Conservation (phyloP, 1,140 invertebrate species). For the Acromyrmex heyeri region DNA sequence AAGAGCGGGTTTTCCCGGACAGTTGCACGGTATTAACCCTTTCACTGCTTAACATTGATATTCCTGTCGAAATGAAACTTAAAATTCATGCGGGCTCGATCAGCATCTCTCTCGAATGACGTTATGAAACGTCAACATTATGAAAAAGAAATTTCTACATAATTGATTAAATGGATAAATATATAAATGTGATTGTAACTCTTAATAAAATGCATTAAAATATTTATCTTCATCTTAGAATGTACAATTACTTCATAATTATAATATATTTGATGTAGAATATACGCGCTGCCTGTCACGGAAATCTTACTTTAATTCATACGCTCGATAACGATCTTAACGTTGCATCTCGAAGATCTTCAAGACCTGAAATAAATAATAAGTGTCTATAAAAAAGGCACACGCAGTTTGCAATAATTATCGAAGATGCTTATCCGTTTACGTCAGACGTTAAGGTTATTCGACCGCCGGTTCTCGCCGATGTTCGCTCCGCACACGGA, state of each 20-base stretch:
- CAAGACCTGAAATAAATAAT: not conserved
- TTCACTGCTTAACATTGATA: conserved; percentile 2
- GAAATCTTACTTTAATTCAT: conserved; percentile 16
- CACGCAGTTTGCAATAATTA: not conserved
- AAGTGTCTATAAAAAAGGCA: not conserved
- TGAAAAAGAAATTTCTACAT: not conserved
- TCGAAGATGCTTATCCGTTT: conserved; percentile 1
- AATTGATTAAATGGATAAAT: not conserved
- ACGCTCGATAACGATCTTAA: not conserved
- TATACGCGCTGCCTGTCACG: not conserved
- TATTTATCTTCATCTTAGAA: not conserved
- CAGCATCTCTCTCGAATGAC: not conserved
- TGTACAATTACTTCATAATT: not conserved
- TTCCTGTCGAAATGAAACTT: too few relatives aligned
- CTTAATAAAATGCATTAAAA: not conserved
- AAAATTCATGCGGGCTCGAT: not conserved
- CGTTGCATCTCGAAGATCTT: not conserved
- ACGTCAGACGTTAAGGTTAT: conserved; percentile 49
- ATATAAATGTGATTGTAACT: not conserved
- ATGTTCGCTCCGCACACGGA: conserved; percentile 12
- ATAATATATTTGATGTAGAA: not conserved
- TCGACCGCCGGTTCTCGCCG: conserved; percentile 26
- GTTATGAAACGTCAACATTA: not conserved
- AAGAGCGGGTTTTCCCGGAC: conserved; percentile 31
- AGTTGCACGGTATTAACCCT: not conserved